Percentiles rank a stretch among this genome's conserved stretches.
phyloP scores from a whole-genome alignment of 2,888 invertebrate species.

The Geotrupes spiniger region DNA sequence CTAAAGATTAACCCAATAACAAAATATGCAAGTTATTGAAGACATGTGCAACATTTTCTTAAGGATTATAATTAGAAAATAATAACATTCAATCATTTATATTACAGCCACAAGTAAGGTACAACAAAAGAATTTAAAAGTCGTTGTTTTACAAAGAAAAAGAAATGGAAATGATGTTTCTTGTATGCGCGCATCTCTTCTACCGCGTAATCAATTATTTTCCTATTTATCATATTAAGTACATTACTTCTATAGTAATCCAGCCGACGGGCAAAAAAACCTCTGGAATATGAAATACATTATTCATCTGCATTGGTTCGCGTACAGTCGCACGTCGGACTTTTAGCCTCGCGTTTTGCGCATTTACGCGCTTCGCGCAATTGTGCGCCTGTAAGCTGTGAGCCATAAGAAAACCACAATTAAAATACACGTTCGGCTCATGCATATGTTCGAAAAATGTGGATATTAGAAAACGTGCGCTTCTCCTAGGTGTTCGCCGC shows the following conservation, averaged over 20 bases:
- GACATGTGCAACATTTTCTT: no score
- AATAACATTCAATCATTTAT: no score
- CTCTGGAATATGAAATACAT: slow-evolving; percentile 37
- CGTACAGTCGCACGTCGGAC: slow-evolving; percentile 1
- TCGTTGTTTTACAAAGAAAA: slow-evolving; percentile 3
- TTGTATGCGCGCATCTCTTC: neutral
- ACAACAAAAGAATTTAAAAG: neutral
- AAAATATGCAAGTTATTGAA: no score
- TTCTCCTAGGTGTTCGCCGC: neutral
- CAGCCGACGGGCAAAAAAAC: slow-evolving; percentile 32
- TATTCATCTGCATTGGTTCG: slow-evolving; percentile 28
- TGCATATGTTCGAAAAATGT: slow-evolving; percentile 27
- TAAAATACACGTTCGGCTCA: slow-evolving; percentile 32
- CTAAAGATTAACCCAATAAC: no score
- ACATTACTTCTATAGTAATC: slow-evolving; percentile 31
- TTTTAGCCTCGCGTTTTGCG: neutral
- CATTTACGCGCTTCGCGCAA: neutral
- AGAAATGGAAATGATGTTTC: neutral
- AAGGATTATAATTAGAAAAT: no score
- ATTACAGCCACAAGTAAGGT: no score
- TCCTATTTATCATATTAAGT: slow-evolving; percentile 38
- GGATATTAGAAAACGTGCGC: slow-evolving; percentile 14
- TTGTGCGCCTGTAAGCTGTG: slow-evolving; percentile 24
- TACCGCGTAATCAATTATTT: slow-evolving; percentile 37
- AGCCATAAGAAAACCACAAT: slow-evolving; percentile 32